phyloP scores from a whole-genome alignment of 2,113 vertebrate genomes.

The Myrmophylax atrothorax region DNA sequence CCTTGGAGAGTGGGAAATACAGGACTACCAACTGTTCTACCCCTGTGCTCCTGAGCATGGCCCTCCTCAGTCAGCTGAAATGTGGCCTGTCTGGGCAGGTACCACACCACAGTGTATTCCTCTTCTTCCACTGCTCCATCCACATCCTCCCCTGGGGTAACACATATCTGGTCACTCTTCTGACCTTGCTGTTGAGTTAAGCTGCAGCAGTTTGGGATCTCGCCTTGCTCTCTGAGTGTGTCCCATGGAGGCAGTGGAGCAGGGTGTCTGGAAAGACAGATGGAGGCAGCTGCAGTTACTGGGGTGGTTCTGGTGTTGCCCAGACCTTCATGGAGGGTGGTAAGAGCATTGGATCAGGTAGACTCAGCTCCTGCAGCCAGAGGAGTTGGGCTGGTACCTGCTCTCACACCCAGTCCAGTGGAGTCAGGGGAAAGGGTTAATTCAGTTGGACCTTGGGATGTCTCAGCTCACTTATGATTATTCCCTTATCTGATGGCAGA shows the following conservation, averaged over 20 bases:
- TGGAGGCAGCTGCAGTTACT: background rate
- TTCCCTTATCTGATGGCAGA: background rate
- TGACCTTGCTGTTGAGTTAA: background rate
- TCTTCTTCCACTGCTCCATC: background rate
- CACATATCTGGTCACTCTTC: background rate
- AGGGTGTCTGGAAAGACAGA: background rate
- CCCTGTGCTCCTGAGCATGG: background rate
- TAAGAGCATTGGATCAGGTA: background rate
- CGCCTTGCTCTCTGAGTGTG: background rate
- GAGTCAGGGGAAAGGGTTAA: constrained; percentile 19
- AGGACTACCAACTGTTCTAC: too few relatives aligned
- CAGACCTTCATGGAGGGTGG: background rate
- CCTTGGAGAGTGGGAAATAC: background rate
- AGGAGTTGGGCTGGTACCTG: background rate
- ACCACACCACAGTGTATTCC: background rate
- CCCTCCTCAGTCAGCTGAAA: background rate
- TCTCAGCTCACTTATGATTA: constrained; percentile 9
- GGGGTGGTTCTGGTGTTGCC: background rate
- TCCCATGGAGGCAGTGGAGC: background rate
- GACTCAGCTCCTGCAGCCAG: background rate
- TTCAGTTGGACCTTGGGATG: background rate
- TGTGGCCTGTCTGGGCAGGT: background rate
- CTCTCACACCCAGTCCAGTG: background rate
- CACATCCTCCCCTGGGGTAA: background rate
- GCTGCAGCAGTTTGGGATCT: background rate